These are phyloP conservation scores for Pangasius krempfi DNA, from an alignment of 2,797 vertebrate species.

Conservation along the genomic window DNA sequence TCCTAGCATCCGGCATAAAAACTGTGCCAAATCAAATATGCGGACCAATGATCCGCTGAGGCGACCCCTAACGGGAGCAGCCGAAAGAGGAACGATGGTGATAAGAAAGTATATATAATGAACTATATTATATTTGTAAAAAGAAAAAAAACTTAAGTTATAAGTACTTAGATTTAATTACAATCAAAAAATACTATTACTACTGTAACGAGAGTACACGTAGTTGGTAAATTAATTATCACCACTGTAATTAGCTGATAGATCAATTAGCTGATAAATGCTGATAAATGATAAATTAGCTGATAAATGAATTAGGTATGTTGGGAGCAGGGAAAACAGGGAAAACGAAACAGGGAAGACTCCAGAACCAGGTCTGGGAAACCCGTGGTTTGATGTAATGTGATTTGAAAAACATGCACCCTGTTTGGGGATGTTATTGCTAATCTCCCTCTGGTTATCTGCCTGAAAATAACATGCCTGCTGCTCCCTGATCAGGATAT, in stretches of 20 bases:
- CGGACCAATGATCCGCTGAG: no score
- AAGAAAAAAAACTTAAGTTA: no score
- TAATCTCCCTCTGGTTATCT: slow-evolving; percentile 30
- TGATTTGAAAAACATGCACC: not conserved
- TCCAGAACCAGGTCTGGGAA: not conserved
- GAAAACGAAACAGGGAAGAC: not conserved
- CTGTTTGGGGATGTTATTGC: not conserved
- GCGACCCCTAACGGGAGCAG: no score
- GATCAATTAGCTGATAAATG: not conserved
- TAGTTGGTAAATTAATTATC: not conserved
- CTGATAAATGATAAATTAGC: not conserved
- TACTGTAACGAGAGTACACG: not conserved
- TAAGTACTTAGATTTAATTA: no score
- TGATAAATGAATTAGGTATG: not conserved
- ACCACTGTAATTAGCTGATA: not conserved
- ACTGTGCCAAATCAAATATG: no score
- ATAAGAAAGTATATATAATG: no score
- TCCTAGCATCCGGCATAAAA: no score
- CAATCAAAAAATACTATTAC: not conserved
- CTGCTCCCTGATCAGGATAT: slow-evolving; percentile 14
- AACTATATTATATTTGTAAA: no score
- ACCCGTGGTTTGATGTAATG: not conserved
- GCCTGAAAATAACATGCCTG: slow-evolving; percentile 19
- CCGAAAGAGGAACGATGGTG: no score
- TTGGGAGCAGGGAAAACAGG: no score